A percentile compares a stretch with the other conserved stretches of the same genome.
Conservation (phyloP, 35 echinoderm and acorn worm genomes). For the Ophiothrix spiculata region DNA sequence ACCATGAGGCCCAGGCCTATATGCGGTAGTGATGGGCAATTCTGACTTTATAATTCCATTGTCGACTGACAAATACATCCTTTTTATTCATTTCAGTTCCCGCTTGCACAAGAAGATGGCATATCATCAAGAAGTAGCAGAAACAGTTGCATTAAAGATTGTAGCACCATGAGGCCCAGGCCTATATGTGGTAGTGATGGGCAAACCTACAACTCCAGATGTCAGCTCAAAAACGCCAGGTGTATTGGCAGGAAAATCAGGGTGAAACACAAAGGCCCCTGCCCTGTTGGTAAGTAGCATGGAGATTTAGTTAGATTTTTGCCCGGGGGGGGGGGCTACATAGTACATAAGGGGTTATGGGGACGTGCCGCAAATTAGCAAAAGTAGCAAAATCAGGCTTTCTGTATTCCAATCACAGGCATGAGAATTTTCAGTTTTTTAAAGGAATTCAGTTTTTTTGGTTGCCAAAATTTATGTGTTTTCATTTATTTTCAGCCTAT, state of each 20-base stretch:
- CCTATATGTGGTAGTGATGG: conserved; percentile 80
- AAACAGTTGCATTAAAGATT: conserved; percentile 43
- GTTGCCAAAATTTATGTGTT: too few species aligned
- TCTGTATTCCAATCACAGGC: too few species aligned
- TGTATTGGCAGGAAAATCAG: conserved; percentile 69
- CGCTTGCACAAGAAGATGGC: background rate
- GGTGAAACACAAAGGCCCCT: conserved; percentile 68
- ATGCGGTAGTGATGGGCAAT: conserved; percentile 69
- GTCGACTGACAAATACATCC: background rate
- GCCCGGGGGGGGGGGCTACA: too few species aligned
- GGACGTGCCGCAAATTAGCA: too few species aligned
- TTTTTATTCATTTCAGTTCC: conserved; percentile 12
- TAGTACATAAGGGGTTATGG: too few species aligned
- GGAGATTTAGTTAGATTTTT: too few species aligned
- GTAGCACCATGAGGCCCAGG: conserved; percentile 43
- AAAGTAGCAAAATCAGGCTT: too few species aligned
- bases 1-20: conserved; percentile 40
- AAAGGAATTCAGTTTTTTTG: too few species aligned
- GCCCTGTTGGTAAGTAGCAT: conserved; percentile 18
- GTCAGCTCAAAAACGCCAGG: conserved; percentile 70
- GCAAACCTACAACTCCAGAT: conserved; percentile 79
- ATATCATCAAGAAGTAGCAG: background rate
- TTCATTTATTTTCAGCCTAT: too few species aligned
- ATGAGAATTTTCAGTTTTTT: too few species aligned
- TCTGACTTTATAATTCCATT: too few species aligned